phyloP scores from a whole-genome alignment of 1,140 invertebrate species.

The Aphelenchoides besseyi region DNA sequence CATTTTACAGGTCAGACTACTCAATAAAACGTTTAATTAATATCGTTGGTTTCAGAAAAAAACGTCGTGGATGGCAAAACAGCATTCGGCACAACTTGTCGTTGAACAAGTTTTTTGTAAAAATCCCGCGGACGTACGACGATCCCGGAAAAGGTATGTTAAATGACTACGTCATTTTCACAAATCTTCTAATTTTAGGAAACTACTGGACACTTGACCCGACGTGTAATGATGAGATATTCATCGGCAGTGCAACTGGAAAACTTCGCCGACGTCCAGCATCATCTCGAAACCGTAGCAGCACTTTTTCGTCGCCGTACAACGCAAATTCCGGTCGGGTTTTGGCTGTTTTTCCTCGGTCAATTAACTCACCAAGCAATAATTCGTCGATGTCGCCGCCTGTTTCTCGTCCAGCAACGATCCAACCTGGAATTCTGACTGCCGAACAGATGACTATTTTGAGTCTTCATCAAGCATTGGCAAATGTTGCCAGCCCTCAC shows the following conservation, averaged over 20 bases:
- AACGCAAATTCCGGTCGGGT: too few relatives aligned
- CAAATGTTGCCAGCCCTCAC: too few relatives aligned
- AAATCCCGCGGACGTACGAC: slow-evolving; percentile 59
- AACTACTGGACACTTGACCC: slow-evolving; percentile 49
- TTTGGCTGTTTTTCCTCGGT: too few relatives aligned
- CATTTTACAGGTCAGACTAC: slow-evolving; percentile 81
- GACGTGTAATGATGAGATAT: slow-evolving; percentile 42
- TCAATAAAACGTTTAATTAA: too few relatives aligned
- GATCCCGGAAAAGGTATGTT: slow-evolving; percentile 63
- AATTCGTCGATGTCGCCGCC: too few relatives aligned
- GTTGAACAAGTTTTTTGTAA: slow-evolving; percentile 86
- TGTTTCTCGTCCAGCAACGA: too few relatives aligned
- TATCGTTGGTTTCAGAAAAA: slow-evolving; percentile 37
- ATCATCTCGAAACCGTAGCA: not conserved
- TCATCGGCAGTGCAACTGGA: slow-evolving; percentile 28
- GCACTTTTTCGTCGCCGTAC: slow-evolving; percentile 4
- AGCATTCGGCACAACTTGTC: slow-evolving; percentile 75
- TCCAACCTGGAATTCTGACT: too few relatives aligned
- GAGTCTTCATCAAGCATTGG: too few relatives aligned
- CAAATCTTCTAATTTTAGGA: slow-evolving; percentile 17
- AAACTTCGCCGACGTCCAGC: slow-evolving; percentile 3
- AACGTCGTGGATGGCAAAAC: slow-evolving; percentile 71
- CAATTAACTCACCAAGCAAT: too few relatives aligned
- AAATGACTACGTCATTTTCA: too few relatives aligned
- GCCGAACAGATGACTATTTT: too few relatives aligned